Percentiles rank a stretch among this genome's conserved stretches.
phyloP scores from a whole-genome alignment of 1,140 invertebrate genomes.

The Pogonomyrmex californicus region DNA sequence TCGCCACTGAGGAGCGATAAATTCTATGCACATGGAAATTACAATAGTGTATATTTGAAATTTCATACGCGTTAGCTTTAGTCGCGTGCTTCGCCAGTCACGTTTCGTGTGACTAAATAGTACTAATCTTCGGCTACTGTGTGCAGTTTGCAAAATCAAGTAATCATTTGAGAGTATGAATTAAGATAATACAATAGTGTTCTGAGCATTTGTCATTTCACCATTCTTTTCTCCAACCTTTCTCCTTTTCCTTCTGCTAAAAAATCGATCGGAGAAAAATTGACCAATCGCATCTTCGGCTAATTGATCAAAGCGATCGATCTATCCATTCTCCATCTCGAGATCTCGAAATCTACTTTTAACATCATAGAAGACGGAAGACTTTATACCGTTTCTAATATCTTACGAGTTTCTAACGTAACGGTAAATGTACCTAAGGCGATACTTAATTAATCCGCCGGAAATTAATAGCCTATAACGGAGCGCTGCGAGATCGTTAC shows the following conservation, averaged over 20 bases:
- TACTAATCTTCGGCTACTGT: neutral
- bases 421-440: neutral
- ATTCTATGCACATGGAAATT: conserved; percentile 32
- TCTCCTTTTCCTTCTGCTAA: neutral
- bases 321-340: no score
- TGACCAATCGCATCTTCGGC: no score
- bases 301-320: no score
- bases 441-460: neutral
- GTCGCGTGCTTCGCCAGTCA: neutral
- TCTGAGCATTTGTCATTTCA: neutral
- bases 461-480: neutral
- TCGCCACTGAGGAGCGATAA: conserved; percentile 51
- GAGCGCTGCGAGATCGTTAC: neutral
- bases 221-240: no score
- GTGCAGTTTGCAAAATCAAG: neutral
- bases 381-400: neutral
- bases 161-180: neutral
- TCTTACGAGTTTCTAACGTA: neutral
- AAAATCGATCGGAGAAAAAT: no score
- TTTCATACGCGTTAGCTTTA: neutral
- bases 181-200: neutral
- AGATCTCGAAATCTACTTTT: no score
- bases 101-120: neutral
- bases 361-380: no score
- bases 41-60: neutral